phyloP scores from a whole-genome alignment of 2,888 invertebrate genomes.

The Chrysolina americana region DNA sequence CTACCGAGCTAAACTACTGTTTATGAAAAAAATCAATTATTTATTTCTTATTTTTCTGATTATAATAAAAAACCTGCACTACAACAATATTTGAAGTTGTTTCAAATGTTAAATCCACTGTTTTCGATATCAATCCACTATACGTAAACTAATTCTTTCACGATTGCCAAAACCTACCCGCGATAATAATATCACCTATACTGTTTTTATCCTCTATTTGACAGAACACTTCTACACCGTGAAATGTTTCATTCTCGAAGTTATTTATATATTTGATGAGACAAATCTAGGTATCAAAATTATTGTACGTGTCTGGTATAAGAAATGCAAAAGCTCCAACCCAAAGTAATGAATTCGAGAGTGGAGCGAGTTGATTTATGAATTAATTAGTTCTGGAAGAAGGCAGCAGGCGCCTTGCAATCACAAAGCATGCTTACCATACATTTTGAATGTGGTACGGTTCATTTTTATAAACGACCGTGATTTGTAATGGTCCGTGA shows the following conservation, averaged over 20 bases:
- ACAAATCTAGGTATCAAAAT: neutral
- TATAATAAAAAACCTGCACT: no score
- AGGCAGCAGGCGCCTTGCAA: slow-evolving; percentile 51
- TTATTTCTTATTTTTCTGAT: no score
- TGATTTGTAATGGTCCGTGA: slow-evolving; percentile 34
- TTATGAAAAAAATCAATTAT: no score
- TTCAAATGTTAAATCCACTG: no score
- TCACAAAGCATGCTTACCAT: slow-evolving; percentile 37
- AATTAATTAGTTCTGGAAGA: slow-evolving; percentile 59
- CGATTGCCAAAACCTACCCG: no score
- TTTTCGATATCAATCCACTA: no score
- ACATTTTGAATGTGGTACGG: slow-evolving; percentile 33
- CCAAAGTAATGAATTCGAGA: slow-evolving; percentile 22
- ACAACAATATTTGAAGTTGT: no score
- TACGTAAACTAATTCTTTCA: no score
- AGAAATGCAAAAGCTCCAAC: slow-evolving; percentile 4
- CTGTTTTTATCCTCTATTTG: no score
- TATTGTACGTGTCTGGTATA: slow-evolving; percentile 1
- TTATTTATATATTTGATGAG: neutral
- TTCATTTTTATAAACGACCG: slow-evolving; percentile 39
- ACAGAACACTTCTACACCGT: neutral
- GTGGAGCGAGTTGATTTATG: slow-evolving; percentile 56
- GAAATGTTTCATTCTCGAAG: neutral
- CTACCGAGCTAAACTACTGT: no score
- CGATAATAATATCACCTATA: no score